Conservation (phyloP, 2,888 invertebrate genomes). For the Troides helena region DNA sequence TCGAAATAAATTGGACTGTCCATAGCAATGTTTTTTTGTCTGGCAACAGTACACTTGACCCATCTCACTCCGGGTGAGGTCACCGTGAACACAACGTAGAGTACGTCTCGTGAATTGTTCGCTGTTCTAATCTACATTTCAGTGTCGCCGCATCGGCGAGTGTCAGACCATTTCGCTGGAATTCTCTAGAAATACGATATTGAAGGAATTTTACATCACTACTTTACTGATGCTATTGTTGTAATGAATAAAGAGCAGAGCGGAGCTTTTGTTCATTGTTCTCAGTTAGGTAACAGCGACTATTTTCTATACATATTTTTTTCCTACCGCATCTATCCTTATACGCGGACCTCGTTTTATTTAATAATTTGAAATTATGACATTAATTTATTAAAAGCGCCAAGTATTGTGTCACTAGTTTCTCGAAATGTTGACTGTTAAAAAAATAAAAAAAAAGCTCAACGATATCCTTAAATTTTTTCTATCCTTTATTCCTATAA, state of each 20-base stretch:
- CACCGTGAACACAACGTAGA: conserved; percentile 17
- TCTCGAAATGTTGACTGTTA: too few species aligned
- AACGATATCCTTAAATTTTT: too few species aligned
- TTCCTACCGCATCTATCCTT: conserved; percentile 4
- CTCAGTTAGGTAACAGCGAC: conserved; percentile 1
- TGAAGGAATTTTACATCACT: conserved; percentile 20
- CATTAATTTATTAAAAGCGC: not conserved
- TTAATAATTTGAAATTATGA: not conserved
- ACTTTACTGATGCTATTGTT: conserved; percentile 24
- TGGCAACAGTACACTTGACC: conserved; percentile 27
- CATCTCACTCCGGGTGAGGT: conserved; percentile 28
- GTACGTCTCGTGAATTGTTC: conserved; percentile 27
- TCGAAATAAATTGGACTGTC: not conserved
- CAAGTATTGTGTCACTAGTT: too few species aligned
- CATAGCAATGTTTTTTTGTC: not conserved
- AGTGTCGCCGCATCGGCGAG: conserved; percentile 25
- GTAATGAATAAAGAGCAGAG: conserved; percentile 21
- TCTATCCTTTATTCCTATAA: too few species aligned
- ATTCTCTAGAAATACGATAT: conserved; percentile 25
- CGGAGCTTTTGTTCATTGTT: conserved; percentile 17
- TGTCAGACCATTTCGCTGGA: conserved; percentile 13
- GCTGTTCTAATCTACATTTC: conserved; percentile 30
- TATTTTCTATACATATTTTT: not conserved
- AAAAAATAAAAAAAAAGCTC: too few species aligned
- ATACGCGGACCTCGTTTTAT: not conserved